Evolutionary conservation across 1,140 invertebrate genomes (phyloP), one percentile per base, ranked within the genome.

Genomic region (Heliconius hermathena): DNA sequence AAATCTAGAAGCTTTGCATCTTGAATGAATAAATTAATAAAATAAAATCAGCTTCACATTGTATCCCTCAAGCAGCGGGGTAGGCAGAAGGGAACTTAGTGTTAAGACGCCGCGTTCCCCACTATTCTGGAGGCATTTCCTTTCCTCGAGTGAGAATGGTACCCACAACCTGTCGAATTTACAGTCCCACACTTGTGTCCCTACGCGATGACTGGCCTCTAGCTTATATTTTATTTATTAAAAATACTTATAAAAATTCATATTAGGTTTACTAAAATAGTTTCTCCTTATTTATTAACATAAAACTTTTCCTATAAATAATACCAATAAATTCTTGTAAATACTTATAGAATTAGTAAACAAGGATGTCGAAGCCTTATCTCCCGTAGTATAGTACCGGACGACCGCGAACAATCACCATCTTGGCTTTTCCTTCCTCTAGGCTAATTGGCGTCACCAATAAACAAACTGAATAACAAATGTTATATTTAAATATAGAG

Each of bases 381-480:
- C 60, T 66, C 26, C 3, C 13, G 60, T 66, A 29, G 60, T 1
- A 22, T 66, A 29, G 26, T 29, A 29, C 13, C 60, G 60, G 60
- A 29, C 60, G 60, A 66, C 57, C 57, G 57, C 57, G 22, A 29
- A 66, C 57, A 66, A 66, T 66, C 57, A 26, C 11, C 22, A 16
- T 66, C 26, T 29, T 66, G 16, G 26, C 3, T 66, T 66, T 66
- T 66, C 60, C 60, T 66, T 66, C 60, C 60, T 66, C 11, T 16
- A 16, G 8, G 60, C 60, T 66, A 29, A 66, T 29, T 66, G 11
- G 22, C 60, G 16, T 26, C 22, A 16, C 26, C 3, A 8, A 66
- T 22, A 66, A 66, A 66, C 60, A 66, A 66, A 66, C 60, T 29
- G 60, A 66, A 66, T 66, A 66, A 66, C 60, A 66, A 66, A 9